Conservation (phyloP, 2,113 vertebrate species). For the Lanius ludovicianus region DNA sequence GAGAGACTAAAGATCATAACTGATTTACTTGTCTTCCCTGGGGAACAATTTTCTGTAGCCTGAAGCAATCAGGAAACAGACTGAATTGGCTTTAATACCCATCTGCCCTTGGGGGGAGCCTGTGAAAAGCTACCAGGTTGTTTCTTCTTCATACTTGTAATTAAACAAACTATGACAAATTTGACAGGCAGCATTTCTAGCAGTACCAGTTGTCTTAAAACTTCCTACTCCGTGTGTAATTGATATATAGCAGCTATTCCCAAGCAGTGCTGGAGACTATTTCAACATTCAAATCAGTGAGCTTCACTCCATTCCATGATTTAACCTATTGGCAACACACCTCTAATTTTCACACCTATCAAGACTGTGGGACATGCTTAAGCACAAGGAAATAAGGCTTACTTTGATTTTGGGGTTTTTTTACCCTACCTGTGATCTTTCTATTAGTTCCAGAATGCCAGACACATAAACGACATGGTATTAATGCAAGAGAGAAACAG, state of each 20-base stretch:
- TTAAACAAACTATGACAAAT: constrained; percentile 82
- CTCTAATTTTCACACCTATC: constrained; percentile 27
- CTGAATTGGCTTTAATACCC: constrained; percentile 74
- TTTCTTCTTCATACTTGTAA: constrained; percentile 82
- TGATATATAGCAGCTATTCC: constrained; percentile 14
- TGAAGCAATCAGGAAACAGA: constrained; percentile 79
- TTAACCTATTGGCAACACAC: neutral
- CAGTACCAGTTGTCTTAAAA: constrained; percentile 42
- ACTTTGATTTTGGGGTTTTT: neutral
- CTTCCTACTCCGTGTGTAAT: neutral
- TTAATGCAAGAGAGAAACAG: neutral
- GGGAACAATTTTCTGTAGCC: constrained; percentile 78
- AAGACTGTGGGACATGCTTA: neutral
- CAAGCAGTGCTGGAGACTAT: neutral
- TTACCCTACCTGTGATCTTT: neutral
- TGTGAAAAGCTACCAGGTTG: constrained; percentile 66
- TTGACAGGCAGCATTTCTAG: constrained; percentile 64
- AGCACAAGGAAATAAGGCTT: neutral
- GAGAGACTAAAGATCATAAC: constrained; percentile 81
- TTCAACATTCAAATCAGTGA: neutral
- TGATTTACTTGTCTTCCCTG: constrained; percentile 78
- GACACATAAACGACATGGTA: neutral
- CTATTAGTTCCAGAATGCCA: neutral
- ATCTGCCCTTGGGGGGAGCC: constrained; percentile 60
- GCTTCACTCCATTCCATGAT: neutral